Evolutionary conservation across 1,140 invertebrate species (phyloP).

Genomic region (Acyrthosiphon pisum): DNA sequence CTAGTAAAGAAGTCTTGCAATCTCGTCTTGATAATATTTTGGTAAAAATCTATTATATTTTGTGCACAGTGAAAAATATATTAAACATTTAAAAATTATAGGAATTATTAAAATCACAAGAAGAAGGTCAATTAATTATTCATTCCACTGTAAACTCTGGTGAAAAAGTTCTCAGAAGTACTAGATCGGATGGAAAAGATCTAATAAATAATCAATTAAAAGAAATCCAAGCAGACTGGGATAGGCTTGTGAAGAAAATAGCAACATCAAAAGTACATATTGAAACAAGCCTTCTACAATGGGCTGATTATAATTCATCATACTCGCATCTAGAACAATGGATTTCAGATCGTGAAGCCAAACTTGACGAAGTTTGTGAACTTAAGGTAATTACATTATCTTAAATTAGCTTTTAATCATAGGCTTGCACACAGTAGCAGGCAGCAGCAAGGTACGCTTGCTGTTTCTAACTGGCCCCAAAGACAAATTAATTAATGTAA

Average conservation of each 20-base stretch:
- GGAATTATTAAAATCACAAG: constrained; percentile 81
- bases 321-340: constrained; percentile 91
- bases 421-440: too few species aligned
- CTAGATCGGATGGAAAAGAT: constrained; percentile 87
- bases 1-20: constrained; percentile 84
- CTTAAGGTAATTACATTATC: constrained; percentile 69
- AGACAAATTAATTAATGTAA: too few species aligned
- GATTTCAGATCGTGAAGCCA: constrained; percentile 93
- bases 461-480: too few species aligned
- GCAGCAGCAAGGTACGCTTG: too few species aligned
- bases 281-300: constrained; percentile 89
- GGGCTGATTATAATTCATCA: constrained; percentile 94
- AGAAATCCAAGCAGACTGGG: constrained; percentile 92
- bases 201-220: constrained; percentile 86
- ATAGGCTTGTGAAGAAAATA: constrained; percentile 88
- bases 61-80: not conserved
- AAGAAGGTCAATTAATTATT: constrained; percentile 89
- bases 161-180: constrained; percentile 88
- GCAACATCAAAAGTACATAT: constrained; percentile 90
- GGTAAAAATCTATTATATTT: constrained; percentile 61
- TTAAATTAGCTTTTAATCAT: not conserved
- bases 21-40: constrained; percentile 75
- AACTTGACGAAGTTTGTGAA: constrained; percentile 91
- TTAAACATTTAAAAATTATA: constrained; percentile 62
- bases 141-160: constrained; percentile 90